These are phyloP conservation scores for Chironex yamaguchii DNA, from an alignment of 30 jellyfish, hydroid and myxozoan species.

Conservation along the genomic window DNA sequence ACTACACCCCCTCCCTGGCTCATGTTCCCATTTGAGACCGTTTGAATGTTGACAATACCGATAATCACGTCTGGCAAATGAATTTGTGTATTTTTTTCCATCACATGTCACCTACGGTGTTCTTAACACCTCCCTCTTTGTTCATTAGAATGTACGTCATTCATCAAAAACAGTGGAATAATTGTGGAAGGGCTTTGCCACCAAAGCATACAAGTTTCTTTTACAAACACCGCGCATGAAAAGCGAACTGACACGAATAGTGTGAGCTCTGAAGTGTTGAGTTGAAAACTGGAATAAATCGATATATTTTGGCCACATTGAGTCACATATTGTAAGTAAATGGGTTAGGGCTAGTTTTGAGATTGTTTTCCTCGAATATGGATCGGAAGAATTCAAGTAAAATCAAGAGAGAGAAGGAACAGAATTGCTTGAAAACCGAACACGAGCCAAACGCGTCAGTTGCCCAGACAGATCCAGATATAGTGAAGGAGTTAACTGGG, in stretches of 20 bases:
- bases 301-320: not conserved
- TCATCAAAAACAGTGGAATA: too few relatives aligned
- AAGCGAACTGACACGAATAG: not conserved
- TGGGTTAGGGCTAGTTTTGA: not conserved
- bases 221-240: slow-evolving; percentile 1
- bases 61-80: too few relatives aligned
- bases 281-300: not conserved
- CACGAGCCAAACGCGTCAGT: not conserved
- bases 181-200: too few relatives aligned
- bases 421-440: not conserved
- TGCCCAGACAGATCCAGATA: too few relatives aligned
- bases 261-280: not conserved
- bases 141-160: too few relatives aligned
- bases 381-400: not conserved
- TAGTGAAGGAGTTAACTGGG: too few relatives aligned
- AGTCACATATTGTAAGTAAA: not conserved
- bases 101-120: too few relatives aligned
- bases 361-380: not conserved
- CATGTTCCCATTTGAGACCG: too few relatives aligned
- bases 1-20: too few relatives aligned
- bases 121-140: too few relatives aligned
- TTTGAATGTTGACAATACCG: too few relatives aligned
- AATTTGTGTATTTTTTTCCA: too few relatives aligned
- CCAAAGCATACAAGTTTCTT: not conserved
- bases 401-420: not conserved